A percentile compares a stretch with the other conserved stretches of the same genome.
phyloP scores from a whole-genome alignment of 2,113 vertebrate genomes.

The Actenoides hombroni region DNA sequence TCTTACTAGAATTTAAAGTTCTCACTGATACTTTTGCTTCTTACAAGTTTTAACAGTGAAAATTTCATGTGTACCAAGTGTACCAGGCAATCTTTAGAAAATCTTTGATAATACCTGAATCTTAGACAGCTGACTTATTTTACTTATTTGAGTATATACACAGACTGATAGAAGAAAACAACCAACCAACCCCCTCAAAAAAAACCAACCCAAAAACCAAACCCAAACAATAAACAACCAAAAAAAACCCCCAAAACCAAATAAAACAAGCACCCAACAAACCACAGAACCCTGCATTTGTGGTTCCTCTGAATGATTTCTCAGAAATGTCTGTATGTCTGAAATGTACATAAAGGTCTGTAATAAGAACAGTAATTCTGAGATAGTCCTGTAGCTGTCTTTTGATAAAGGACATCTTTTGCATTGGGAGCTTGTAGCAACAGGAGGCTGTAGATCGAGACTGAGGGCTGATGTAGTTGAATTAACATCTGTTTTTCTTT shows the following conservation, averaged over 20 bases:
- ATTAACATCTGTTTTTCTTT: neutral
- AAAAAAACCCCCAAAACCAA: neutral
- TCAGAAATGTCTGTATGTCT: neutral
- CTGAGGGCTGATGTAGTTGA: neutral
- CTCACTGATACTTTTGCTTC: neutral
- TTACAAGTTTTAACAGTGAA: neutral
- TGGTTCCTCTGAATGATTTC: neutral
- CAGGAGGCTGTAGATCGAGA: neutral
- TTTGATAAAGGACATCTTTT: neutral
- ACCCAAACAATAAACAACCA: neutral
- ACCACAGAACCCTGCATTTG: accelerated
- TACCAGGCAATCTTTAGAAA: neutral
- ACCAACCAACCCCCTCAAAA: neutral
- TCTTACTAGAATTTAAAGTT: neutral
- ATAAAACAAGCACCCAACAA: neutral
- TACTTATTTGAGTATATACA: neutral
- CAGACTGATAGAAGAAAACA: neutral
- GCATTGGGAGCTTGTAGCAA: neutral
- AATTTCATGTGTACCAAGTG: neutral
- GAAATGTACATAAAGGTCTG: neutral
- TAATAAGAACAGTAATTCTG: neutral
- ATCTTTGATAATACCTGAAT: neutral
- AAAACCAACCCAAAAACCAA: neutral
- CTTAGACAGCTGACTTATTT: neutral
- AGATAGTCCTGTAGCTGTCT: neutral